Base-by-base conservation (phyloP, 2,888 invertebrate species). In the Cristatella mucedo region DNA sequence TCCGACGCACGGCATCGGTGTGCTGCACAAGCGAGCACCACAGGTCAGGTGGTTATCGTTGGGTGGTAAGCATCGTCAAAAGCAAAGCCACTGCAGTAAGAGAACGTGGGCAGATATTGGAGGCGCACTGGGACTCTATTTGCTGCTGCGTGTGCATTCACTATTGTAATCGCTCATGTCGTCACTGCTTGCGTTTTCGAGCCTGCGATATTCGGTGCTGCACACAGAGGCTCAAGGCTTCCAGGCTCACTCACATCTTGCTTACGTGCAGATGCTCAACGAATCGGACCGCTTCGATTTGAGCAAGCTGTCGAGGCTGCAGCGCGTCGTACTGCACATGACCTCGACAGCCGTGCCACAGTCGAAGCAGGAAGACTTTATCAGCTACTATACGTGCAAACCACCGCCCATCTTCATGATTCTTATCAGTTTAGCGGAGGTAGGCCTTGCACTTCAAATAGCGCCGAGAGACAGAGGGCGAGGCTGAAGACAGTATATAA, bases 361-460 rank as follows among this genome's bases (percentile, higher is more conserved):
- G 66, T 49, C 70, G 63, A 56, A 63, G 41, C 69, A 71, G 44
- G 66, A 65, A 16, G 76, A 77, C 4, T 89, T 89, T 66, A 80
- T 86, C 56, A 80, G 84, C 53, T 80, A 87, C 60, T 95, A 93
- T 71, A 78, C 76, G 45, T 89, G 95, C 59, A 79, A 77, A 62
- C 95, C 93, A 11, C 74, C 74, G 2, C 95, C 93, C 0, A 59
- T 95, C 40, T 83, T 86, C 57, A 87, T 95, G 82, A 75, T 89
- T 46, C 68, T 84, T 44, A 78, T 93, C 53, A 86, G 85, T 3
- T 55, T 89, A 43, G 69, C 86, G 50, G 86, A 91, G 73, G 85
- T 89, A 49, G 71, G 49, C 31, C 16, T 11, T n/a, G n/a, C n/a
- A 9, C 9, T 39, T 48, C 9, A 11, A 9, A 26, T 26, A 26